These are phyloP conservation scores for Pyrrhia umbra DNA, from an alignment of 2,888 invertebrate genomes.

Conservation along the genomic window DNA sequence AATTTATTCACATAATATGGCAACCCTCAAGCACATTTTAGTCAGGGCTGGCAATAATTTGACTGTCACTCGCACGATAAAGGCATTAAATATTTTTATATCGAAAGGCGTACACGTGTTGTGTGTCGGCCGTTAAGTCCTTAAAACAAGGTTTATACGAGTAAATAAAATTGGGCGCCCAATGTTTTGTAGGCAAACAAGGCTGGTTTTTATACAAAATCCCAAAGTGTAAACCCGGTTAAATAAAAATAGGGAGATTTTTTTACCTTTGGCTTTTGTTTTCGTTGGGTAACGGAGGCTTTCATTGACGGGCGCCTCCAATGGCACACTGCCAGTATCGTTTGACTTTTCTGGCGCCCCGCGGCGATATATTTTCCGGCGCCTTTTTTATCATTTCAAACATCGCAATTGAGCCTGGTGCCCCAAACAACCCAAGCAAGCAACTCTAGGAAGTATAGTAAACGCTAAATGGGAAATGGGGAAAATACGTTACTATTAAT, in stretches of 20 bases:
- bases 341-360: not conserved
- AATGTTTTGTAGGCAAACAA: slow-evolving; percentile 29
- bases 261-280: not conserved
- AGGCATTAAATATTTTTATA: slow-evolving; percentile 41
- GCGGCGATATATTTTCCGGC: not conserved
- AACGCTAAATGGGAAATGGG: no score
- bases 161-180: slow-evolving; percentile 4
- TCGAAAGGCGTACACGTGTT: slow-evolving; percentile 32
- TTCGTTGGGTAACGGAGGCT: not conserved
- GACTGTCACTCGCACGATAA: slow-evolving; percentile 28
- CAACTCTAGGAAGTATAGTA: no score
- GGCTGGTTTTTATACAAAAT: slow-evolving; percentile 18
- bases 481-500: no score
- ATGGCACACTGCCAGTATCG: not conserved
- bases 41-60: slow-evolving; percentile 32
- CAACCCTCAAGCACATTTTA: slow-evolving; percentile 14
- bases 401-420: no score
- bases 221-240: not conserved
- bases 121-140: slow-evolving; percentile 13
- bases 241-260: not conserved
- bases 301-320: not conserved
- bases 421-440: no score
- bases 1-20: slow-evolving; percentile 4
- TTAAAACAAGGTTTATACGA: slow-evolving; percentile 22
- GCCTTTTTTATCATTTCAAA: no score